Percentiles rank a stretch among this genome's conserved stretches.
Evolutionary conservation across 2,888 invertebrate genomes (phyloP).

Genomic region (Halictus quadricinctus): DNA sequence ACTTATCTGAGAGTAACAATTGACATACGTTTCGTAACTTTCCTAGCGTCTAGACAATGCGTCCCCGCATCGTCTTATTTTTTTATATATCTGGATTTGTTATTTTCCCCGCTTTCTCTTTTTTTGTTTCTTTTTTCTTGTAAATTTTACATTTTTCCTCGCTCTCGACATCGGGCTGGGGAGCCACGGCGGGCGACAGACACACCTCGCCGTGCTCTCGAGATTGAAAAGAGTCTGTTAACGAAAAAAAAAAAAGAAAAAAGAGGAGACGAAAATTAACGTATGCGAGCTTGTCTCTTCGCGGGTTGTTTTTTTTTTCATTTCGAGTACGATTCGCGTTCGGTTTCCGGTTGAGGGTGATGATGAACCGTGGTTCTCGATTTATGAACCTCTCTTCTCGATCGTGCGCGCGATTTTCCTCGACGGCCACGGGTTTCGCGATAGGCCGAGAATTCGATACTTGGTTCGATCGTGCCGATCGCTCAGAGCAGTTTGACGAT

Average conservation of each 20-base stretch:
- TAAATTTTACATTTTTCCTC: neutral
- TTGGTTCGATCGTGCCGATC: conserved; percentile 18
- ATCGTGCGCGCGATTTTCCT: neutral
- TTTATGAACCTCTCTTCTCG: neutral
- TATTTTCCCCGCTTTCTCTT: neutral
- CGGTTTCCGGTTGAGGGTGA: neutral
- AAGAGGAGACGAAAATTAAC: neutral
- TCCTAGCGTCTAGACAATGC: conserved; percentile 75
- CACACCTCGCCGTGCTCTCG: conserved; percentile 27
- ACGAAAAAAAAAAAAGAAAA: neutral
- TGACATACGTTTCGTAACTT: conserved; percentile 81
- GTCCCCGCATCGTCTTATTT: conserved; percentile 59
- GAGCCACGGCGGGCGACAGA: neutral
- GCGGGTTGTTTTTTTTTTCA: neutral
- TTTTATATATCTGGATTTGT: conserved; percentile 27
- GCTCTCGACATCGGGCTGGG: neutral
- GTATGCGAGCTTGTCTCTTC: conserved; percentile 2
- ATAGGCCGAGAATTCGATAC: conserved; percentile 56
- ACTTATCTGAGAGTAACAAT: conserved; percentile 79
- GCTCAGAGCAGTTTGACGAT: conserved; percentile 15
- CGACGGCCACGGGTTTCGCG: conserved; percentile 24
- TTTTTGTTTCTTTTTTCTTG: neutral
- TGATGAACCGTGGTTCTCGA: neutral
- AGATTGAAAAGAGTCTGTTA: conserved; percentile 15
- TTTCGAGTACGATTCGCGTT: neutral